Conservation (phyloP, 2,888 invertebrate genomes). For the Dasypolia templi region DNA sequence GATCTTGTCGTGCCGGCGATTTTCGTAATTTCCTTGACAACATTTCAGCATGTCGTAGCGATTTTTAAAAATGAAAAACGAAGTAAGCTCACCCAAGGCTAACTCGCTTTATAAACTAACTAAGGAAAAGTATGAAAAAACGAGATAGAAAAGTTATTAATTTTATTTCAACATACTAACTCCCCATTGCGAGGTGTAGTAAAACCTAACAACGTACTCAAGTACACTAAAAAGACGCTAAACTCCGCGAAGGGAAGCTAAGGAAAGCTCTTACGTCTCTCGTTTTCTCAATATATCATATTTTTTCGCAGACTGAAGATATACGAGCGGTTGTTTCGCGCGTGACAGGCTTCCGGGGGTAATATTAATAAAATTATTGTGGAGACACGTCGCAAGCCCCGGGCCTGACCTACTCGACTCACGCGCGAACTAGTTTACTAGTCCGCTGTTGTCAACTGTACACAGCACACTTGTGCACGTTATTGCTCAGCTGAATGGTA, state of each 20-base stretch:
- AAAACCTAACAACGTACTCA: constrained; percentile 70
- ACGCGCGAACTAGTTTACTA: constrained; percentile 67
- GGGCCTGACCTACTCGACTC: constrained; percentile 79
- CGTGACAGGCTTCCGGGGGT: constrained; percentile 89
- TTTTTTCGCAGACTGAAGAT: constrained; percentile 87
- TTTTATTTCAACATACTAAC: constrained; percentile 68
- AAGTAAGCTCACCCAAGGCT: constrained; percentile 18
- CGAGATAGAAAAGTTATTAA: constrained; percentile 61
- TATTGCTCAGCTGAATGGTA: constrained; percentile 36
- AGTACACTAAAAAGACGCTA: constrained; percentile 85
- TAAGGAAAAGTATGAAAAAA: constrained; percentile 30
- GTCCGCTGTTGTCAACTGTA: constrained; percentile 58
- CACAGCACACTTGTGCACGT: constrained; percentile 49
- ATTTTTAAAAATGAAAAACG: constrained; percentile 32
- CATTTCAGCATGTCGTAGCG: constrained; percentile 16
- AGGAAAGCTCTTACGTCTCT: constrained; percentile 86
- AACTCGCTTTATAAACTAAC: constrained; percentile 40
- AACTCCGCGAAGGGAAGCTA: constrained; percentile 82
- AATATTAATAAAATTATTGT: constrained; percentile 91
- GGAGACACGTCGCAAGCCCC: constrained; percentile 82
- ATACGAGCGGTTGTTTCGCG: constrained; percentile 87
- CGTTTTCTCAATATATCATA: constrained; percentile 90
- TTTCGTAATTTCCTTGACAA: constrained; percentile 26
- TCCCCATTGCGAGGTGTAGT: constrained; percentile 69
- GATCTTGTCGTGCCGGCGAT: constrained; percentile 41